phyloP scores from a whole-genome alignment of 2,113 vertebrate species.

The Ranitomeya variabilis region DNA sequence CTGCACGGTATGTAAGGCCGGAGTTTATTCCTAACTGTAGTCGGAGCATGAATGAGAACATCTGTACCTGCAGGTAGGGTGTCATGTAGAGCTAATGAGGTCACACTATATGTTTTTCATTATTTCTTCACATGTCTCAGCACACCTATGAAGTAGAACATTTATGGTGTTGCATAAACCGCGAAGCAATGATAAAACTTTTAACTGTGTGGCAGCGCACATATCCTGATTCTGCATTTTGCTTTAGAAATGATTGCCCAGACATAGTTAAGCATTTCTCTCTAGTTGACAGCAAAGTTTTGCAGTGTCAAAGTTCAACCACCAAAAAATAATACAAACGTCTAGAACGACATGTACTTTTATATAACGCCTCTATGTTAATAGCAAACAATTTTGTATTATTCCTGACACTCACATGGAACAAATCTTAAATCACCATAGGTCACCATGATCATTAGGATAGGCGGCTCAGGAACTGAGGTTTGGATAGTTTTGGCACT shows the following conservation, averaged over 20 bases:
- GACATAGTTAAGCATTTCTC: slow-evolving; percentile 10
- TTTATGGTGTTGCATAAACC: not conserved
- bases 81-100: not conserved
- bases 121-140: not conserved
- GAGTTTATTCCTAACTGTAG: not conserved
- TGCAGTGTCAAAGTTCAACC: slow-evolving; percentile 37
- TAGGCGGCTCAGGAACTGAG: not conserved
- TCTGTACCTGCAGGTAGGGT: not conserved
- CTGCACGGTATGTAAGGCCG: not conserved
- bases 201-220: not conserved
- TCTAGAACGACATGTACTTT: slow-evolving; percentile 7
- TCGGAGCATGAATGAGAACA: not conserved
- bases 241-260: slow-evolving; percentile 38
- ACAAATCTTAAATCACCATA: not conserved
- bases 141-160: slow-evolving; percentile 2
- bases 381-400: not conserved
- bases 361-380: not conserved
- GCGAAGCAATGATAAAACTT: slow-evolving; percentile 14
- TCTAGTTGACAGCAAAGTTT: slow-evolving; percentile 12
- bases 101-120: not conserved
- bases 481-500: not conserved
- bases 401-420: not conserved
- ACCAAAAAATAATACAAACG: not conserved
- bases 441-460: not conserved
- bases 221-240: not conserved